Percentiles rank a stretch among this genome's conserved stretches.
Evolutionary conservation across 2,888 invertebrate species (phyloP).

Genomic region (Dendrolimus houi): DNA sequence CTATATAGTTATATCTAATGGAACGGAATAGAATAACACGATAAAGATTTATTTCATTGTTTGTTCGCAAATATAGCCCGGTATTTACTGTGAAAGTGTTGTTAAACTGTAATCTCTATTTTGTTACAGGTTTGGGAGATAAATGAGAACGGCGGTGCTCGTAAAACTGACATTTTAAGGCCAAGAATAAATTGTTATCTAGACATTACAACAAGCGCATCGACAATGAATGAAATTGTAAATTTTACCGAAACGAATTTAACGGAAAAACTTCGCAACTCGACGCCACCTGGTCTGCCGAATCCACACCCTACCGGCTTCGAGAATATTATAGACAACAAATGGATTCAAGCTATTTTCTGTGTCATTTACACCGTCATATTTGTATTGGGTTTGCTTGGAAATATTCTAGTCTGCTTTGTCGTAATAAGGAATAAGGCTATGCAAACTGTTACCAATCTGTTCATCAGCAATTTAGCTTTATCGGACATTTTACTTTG

Average conservation of each 20-base stretch:
- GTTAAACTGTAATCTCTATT: constrained; percentile 40
- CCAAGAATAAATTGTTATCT: constrained; percentile 37
- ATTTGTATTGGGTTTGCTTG: constrained; percentile 92
- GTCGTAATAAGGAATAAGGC: constrained; percentile 94
- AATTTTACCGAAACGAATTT: constrained; percentile 35
- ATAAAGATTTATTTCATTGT: constrained; percentile 6
- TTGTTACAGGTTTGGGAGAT: constrained; percentile 59
- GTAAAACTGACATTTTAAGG: constrained; percentile 45
- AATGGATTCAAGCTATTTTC: constrained; percentile 82
- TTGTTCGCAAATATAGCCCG: constrained; percentile 2
- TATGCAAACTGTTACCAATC: constrained; percentile 98
- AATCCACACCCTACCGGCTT: constrained; percentile 29
- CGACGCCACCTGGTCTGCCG: constrained; percentile 26
- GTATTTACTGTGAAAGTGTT: constrained; percentile 20
- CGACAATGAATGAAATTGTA: constrained; percentile 49
- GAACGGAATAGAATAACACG: constrained; percentile 2
- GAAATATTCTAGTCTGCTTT: constrained; percentile 94
- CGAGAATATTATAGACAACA: constrained; percentile 79
- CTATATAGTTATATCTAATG: constrained; percentile 2
- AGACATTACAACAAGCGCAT: constrained; percentile 30
- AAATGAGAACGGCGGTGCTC: constrained; percentile 37
- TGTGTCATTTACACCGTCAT: constrained; percentile 88
- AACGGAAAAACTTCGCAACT: constrained; percentile 34
- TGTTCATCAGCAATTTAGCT: constrained; percentile 97
- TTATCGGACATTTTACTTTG: constrained; percentile 96